Conservation (phyloP, 2,113 vertebrate species). For the Strix aluco region DNA sequence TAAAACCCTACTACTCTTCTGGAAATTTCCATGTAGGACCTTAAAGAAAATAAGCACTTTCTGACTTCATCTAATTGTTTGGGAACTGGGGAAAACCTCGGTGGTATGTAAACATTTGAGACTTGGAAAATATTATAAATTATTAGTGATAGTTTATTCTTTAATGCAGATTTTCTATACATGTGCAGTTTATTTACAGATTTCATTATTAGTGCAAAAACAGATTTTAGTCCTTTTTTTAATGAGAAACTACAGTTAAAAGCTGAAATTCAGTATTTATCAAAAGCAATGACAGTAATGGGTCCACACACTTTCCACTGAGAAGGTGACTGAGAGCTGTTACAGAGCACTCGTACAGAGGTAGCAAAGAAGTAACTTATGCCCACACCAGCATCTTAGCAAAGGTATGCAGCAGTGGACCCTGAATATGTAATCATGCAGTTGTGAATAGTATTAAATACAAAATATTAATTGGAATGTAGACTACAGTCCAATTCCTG, state of each 20-base stretch:
- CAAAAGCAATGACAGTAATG: neutral
- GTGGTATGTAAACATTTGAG: neutral
- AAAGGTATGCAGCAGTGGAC: neutral
- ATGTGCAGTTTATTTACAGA: neutral
- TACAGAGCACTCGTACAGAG: neutral
- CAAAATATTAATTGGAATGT: neutral
- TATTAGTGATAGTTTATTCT: neutral
- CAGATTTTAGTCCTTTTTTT: neutral
- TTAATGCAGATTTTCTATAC: neutral
- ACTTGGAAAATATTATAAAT: neutral
- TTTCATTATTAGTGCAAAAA: neutral
- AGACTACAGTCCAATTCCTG: neutral
- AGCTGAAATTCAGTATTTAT: neutral
- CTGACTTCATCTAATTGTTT: neutral
- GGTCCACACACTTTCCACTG: neutral
- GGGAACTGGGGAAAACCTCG: neutral
- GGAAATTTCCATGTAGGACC: neutral
- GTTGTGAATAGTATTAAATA: neutral
- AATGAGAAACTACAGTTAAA: neutral
- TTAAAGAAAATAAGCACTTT: neutral
- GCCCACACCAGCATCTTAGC: neutral
- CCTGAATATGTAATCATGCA: too few species aligned
- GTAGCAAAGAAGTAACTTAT: neutral
- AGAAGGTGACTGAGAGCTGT: neutral
- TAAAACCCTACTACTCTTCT: neutral